These are phyloP conservation scores for Catagonus wagneri DNA, from an alignment of 2,113 vertebrate genomes.

Conservation along the genomic window DNA sequence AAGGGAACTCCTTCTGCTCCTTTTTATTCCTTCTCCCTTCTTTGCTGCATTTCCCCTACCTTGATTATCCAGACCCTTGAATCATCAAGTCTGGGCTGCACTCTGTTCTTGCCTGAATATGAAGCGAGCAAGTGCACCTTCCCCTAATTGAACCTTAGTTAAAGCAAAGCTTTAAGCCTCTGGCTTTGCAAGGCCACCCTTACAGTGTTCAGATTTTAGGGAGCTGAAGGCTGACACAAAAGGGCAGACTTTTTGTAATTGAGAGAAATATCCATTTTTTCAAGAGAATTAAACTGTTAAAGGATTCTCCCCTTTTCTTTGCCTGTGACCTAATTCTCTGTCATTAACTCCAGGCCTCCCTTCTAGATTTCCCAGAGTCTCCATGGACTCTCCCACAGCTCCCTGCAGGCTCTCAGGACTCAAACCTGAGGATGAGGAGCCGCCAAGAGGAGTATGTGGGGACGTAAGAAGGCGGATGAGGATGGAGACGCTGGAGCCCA, in stretches of 20 bases:
- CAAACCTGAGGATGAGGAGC: background rate
- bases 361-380: background rate
- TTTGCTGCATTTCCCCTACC: background rate
- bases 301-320: background rate
- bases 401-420: background rate
- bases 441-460: accelerated
- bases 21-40: background rate
- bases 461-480: background rate
- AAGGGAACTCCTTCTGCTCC: background rate
- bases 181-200: background rate
- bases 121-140: background rate
- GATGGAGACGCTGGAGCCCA: background rate
- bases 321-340: background rate
- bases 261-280: background rate
- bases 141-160: background rate
- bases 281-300: background rate
- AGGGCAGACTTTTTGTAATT: background rate
- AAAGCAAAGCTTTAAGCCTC: background rate
- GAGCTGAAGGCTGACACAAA: background rate
- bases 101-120: background rate
- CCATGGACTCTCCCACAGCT: background rate
- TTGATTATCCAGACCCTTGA: background rate
- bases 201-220: background rate
- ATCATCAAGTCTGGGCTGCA: background rate
- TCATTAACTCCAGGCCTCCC: background rate